phyloP scores from a whole-genome alignment of 1,140 invertebrate species.

The Drosophila albomicans region DNA sequence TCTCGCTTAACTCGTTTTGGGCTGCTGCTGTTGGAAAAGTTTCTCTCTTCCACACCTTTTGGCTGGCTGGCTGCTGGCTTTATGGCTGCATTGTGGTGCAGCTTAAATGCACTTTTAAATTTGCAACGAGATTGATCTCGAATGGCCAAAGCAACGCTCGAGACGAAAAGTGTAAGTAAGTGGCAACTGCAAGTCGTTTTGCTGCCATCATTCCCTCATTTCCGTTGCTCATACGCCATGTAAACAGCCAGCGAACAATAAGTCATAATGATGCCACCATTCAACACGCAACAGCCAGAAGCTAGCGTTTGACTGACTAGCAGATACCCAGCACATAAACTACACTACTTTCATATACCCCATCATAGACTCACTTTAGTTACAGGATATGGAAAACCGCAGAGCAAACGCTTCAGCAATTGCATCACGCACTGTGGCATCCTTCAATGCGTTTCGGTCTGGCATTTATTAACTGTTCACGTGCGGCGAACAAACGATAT shows the following conservation, averaged over 20 bases:
- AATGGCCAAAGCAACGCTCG: conserved; percentile 49
- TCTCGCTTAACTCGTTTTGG: conserved; percentile 58
- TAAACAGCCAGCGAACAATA: conserved; percentile 68
- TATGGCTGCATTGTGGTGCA: conserved; percentile 49
- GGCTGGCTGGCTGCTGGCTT: conserved; percentile 53
- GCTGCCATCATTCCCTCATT: conserved; percentile 45
- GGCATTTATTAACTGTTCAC: conserved; percentile 81
- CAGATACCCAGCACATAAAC: conserved; percentile 3
- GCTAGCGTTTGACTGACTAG: background rate
- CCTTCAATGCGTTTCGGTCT: conserved; percentile 71
- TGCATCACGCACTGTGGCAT: conserved; percentile 68
- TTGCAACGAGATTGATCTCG: conserved; percentile 77
- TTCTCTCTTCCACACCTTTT: background rate
- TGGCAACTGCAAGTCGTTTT: conserved; percentile 21
- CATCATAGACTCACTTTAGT: background rate
- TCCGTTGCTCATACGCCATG: conserved; percentile 73
- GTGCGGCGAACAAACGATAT: conserved; percentile 70
- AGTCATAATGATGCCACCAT: conserved; percentile 67
- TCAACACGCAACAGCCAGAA: conserved; percentile 18
- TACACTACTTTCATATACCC: background rate
- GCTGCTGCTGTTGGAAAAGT: conserved; percentile 1
- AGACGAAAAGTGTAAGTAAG: conserved; percentile 22
- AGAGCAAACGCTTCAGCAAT: conserved; percentile 47
- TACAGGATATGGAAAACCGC: conserved; percentile 30
- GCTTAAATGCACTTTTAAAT: conserved; percentile 65